These are phyloP conservation scores for Brachionus sp. DNA, from an alignment of 1,140 invertebrate species.

Conservation along the genomic window DNA sequence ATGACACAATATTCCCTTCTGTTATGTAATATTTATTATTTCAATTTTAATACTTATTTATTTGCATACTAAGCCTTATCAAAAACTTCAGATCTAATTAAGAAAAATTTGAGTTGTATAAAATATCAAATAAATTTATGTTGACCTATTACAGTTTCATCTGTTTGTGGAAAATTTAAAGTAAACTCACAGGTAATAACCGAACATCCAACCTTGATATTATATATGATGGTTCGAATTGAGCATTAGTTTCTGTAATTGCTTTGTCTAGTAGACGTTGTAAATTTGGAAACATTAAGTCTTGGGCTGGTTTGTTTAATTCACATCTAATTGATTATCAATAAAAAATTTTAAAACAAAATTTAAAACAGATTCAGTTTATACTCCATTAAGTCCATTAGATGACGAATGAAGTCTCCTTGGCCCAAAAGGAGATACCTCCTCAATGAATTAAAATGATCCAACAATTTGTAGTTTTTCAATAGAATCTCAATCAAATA, in stretches of 20 bases:
- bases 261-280: conserved; percentile 83
- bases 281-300: conserved; percentile 80
- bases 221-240: conserved; percentile 86
- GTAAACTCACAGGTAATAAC: not conserved
- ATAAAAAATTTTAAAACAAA: conserved; percentile 34
- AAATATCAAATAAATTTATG: no score
- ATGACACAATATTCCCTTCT: no score
- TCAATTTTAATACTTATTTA: no score
- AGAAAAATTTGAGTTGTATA: no score
- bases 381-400: conserved; percentile 67
- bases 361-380: not conserved
- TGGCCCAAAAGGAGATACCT: conserved; percentile 86
- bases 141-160: no score
- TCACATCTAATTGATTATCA: conserved; percentile 72
- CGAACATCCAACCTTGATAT: conserved; percentile 71
- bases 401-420: conserved; percentile 87
- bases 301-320: conserved; percentile 79
- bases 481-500: conserved; percentile 64
- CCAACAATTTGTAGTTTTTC: conserved; percentile 79
- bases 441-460: conserved; percentile 79
- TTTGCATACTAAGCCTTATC: no score
- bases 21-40: no score
- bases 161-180: no score
- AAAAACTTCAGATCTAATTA: no score
- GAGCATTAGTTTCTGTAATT: conserved; percentile 86